Evolutionary conservation across 2,113 vertebrate genomes (phyloP).

Genomic region (Oreochromis aureus): DNA sequence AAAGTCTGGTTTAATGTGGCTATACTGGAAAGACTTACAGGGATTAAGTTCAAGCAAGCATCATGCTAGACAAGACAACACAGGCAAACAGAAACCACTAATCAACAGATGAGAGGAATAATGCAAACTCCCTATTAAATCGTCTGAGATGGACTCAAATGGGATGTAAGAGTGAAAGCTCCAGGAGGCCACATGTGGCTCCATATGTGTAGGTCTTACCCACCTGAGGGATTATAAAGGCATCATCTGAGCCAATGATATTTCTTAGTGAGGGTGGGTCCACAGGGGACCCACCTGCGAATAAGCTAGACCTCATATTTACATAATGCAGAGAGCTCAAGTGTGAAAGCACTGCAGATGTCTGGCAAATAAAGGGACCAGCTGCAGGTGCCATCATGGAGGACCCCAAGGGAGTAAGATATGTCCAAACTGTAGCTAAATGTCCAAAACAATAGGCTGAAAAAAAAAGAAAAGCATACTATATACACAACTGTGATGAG

Average conservation of each 20-base stretch:
- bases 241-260: background rate
- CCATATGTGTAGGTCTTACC: background rate
- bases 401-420: background rate
- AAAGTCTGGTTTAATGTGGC: background rate
- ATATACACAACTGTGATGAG: background rate
- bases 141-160: background rate
- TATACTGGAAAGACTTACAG: background rate
- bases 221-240: background rate
- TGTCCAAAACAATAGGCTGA: background rate
- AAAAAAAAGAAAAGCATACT: background rate
- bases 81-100: background rate
- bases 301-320: background rate
- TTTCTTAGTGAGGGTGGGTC: background rate
- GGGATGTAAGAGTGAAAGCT: background rate
- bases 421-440: background rate
- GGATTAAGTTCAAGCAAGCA: conserved; percentile 46
- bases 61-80: background rate
- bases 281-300: background rate
- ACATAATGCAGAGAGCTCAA: background rate
- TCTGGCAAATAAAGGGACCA: background rate
- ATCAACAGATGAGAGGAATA: background rate
- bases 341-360: background rate
- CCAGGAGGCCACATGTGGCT: background rate
- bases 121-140: background rate
- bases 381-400: background rate